phyloP scores from a whole-genome alignment of 2,888 invertebrate genomes.

The Eueremaeus valkanovi region DNA sequence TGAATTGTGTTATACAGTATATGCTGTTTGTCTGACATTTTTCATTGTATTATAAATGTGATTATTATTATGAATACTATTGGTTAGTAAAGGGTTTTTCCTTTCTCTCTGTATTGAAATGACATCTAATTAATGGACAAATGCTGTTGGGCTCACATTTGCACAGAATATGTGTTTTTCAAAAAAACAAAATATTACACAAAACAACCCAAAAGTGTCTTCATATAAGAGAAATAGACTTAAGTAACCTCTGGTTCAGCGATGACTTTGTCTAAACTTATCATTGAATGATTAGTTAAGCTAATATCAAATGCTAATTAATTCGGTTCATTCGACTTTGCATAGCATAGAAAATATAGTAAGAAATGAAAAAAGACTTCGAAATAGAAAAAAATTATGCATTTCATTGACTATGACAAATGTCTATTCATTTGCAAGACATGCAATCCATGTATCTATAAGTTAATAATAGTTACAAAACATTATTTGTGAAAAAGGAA shows the following conservation, averaged over 20 bases:
- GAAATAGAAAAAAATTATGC: background rate
- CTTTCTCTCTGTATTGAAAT: too few species aligned
- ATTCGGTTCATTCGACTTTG: background rate
- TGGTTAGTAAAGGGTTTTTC: too few species aligned
- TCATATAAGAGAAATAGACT: background rate
- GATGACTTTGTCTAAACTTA: conserved; percentile 10
- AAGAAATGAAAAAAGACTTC: background rate
- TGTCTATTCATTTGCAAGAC: background rate
- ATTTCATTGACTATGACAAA: conserved; percentile 9
- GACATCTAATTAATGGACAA: conserved; percentile 2
- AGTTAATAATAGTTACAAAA: background rate
- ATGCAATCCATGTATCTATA: background rate
- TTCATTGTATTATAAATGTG: too few species aligned
- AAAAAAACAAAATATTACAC: background rate
- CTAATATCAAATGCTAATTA: conserved; percentile 11
- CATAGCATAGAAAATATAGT: background rate
- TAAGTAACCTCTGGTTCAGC: background rate
- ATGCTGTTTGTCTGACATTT: too few species aligned
- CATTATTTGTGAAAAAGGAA: background rate
- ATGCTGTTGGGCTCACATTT: background rate
- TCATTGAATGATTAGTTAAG: conserved; percentile 11
- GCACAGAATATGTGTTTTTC: background rate
- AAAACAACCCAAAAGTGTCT: background rate
- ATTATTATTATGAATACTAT: too few species aligned
- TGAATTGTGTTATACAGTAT: too few species aligned